Conservation (phyloP, 2,113 vertebrate genomes). For the Lonchura striata region DNA sequence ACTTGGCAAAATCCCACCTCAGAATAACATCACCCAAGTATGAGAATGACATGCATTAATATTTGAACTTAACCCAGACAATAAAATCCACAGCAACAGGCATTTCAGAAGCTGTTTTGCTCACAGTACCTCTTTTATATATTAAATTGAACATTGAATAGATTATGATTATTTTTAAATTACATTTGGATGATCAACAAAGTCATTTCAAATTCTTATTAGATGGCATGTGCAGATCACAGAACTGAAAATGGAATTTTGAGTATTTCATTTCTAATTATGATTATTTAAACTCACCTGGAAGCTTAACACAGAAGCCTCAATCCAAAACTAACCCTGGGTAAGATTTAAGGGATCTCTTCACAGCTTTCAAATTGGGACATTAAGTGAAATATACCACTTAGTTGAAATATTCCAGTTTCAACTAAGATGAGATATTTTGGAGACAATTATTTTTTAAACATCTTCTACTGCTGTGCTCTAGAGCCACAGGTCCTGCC, state of each 20-base stretch:
- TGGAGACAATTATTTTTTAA: background rate
- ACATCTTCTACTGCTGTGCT: background rate
- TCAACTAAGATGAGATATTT: background rate
- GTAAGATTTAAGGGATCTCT: background rate
- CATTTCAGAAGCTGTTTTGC: background rate
- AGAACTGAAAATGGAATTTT: background rate
- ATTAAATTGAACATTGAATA: conserved; percentile 13
- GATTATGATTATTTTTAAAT: conserved; percentile 27
- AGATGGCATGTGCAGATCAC: background rate
- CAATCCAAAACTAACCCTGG: background rate
- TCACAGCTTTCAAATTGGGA: background rate
- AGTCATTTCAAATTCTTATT: background rate
- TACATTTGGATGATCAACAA: background rate
- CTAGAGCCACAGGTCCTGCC: background rate
- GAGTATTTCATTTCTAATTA: background rate
- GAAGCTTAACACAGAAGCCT: background rate
- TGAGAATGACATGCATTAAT: background rate
- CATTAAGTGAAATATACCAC: background rate
- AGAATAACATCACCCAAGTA: background rate
- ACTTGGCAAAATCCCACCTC: background rate
- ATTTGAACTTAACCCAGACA: background rate
- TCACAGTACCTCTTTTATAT: background rate
- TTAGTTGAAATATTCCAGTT: background rate
- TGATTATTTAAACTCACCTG: background rate
- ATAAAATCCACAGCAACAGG: background rate